Conservation (phyloP, 1,140 invertebrate genomes). For the Leptopilina boulardi region DNA sequence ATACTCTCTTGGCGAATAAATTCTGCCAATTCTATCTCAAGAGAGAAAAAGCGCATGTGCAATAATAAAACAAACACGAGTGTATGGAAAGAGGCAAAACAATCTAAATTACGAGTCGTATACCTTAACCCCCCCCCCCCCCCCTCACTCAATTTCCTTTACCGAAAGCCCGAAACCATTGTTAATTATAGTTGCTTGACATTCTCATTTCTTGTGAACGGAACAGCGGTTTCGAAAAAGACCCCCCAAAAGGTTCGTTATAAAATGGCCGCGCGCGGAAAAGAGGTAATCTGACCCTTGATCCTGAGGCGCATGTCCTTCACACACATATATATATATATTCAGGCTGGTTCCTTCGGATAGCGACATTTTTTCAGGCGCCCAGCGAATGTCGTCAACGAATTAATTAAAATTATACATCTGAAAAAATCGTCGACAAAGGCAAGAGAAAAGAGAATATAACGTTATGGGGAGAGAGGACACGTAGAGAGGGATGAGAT, state of each 20-base stretch:
- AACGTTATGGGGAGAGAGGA: slow-evolving; percentile 10
- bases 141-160: neutral
- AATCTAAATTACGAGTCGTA: slow-evolving; percentile 20
- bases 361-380: neutral
- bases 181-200: slow-evolving; percentile 33
- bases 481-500: neutral
- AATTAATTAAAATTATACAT: slow-evolving; percentile 34
- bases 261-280: slow-evolving; percentile 30
- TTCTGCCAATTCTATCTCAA: neutral
- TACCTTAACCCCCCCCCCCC: neutral
- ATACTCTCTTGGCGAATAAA: neutral
- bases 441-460: slow-evolving; percentile 20
- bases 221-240: slow-evolving; percentile 12
- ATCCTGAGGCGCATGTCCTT: slow-evolving; percentile 29
- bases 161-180: neutral
- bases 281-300: slow-evolving; percentile 27
- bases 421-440: slow-evolving; percentile 31
- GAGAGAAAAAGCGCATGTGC: neutral
- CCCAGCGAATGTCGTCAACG: slow-evolving; percentile 13
- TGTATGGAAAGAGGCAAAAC: neutral
- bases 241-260: slow-evolving; percentile 12
- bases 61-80: slow-evolving; percentile 13
- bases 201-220: slow-evolving; percentile 32
- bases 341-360: neutral
- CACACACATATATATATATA: too few relatives aligned